phyloP scores from a whole-genome alignment of 2,888 invertebrate species.

The Muschampia plurimacula region DNA sequence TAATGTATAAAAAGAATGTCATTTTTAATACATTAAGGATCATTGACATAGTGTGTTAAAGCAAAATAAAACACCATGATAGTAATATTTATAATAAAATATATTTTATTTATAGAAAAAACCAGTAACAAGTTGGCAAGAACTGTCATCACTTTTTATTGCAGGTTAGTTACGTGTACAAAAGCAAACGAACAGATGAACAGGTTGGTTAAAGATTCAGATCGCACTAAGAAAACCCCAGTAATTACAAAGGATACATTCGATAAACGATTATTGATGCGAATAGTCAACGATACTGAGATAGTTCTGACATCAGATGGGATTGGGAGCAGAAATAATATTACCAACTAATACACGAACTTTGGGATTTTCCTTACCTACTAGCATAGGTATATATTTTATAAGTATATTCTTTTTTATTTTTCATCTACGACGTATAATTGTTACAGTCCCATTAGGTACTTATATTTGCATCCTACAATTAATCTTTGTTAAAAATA shows the following conservation, averaged over 20 bases:
- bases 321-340: slow-evolving; percentile 41
- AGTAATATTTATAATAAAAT: background rate
- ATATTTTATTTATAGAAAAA: background rate
- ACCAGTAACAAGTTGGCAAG: background rate
- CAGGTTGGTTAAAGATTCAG: slow-evolving; percentile 17
- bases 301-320: slow-evolving; percentile 72
- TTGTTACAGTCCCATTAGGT: background rate
- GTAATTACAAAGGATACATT: slow-evolving; percentile 70
- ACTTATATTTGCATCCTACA: too few relatives aligned
- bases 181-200: slow-evolving; percentile 17
- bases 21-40: background rate
- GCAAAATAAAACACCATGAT: background rate
- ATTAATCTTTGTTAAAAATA: too few relatives aligned
- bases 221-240: slow-evolving; percentile 31
- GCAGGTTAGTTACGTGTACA: background rate
- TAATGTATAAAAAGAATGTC: background rate
- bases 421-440: background rate
- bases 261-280: slow-evolving; percentile 71
- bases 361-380: slow-evolving; percentile 1
- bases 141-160: slow-evolving; percentile 12
- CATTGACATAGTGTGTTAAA: background rate
- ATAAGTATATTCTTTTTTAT: background rate
- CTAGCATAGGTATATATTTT: background rate
- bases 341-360: background rate
- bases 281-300: slow-evolving; percentile 73